phyloP scores from a whole-genome alignment of 2,113 vertebrate genomes.

The Sylvietta virens region DNA sequence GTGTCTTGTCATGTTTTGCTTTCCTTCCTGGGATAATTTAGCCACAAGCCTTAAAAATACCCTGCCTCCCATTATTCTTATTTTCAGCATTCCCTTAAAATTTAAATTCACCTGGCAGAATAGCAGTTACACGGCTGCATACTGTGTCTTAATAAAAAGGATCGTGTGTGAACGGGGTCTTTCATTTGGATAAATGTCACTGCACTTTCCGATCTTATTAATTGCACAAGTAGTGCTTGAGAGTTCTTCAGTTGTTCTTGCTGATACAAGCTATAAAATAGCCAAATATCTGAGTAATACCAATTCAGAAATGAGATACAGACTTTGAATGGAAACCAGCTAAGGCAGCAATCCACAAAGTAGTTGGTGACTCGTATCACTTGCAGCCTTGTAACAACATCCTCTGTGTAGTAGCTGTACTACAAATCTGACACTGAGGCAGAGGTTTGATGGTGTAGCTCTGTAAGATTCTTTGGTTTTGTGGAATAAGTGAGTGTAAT shows the following conservation, averaged over 20 bases:
- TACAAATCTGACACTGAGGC: not conserved
- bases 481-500: not conserved
- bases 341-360: not conserved
- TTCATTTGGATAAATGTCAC: not conserved
- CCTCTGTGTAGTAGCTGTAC: not conserved
- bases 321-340: not conserved
- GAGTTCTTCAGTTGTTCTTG: not conserved
- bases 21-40: conserved; percentile 18
- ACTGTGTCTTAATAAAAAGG: not conserved
- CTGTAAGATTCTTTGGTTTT: not conserved
- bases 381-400: not conserved
- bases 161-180: not conserved
- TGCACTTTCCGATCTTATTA: not conserved
- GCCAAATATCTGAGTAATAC: not conserved
- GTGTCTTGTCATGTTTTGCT: conserved; percentile 45
- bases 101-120: not conserved
- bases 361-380: rapidly evolving
- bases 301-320: not conserved
- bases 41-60: not conserved
- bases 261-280: not conserved
- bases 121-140: not conserved
- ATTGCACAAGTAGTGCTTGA: not conserved
- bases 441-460: not conserved
- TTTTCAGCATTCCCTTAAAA: not conserved
- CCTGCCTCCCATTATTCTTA: not conserved